Evolutionary conservation across 2,113 vertebrate species (phyloP).

Genomic region (Triplophysa siluroides): DNA sequence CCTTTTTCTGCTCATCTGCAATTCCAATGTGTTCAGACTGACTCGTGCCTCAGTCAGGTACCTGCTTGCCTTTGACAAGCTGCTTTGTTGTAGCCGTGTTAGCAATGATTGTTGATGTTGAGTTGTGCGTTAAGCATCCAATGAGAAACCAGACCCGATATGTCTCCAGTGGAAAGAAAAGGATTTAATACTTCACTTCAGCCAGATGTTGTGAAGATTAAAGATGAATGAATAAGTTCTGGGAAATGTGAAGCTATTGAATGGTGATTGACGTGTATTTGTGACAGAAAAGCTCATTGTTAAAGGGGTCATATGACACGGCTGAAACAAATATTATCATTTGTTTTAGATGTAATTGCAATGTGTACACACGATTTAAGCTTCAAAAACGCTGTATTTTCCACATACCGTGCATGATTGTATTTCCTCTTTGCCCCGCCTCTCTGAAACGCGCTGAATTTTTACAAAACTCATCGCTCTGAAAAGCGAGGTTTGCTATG

Average conservation of each 20-base stretch:
- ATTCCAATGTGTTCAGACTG: conserved; percentile 70
- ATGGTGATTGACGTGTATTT: not conserved
- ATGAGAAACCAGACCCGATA: not conserved
- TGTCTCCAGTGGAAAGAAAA: not conserved
- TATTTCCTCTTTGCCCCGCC: no score
- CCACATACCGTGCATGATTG: no score
- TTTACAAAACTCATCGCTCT: no score
- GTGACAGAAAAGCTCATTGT: conserved; percentile 4
- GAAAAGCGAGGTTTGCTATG: no score
- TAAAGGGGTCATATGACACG: no score
- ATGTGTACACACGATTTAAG: no score
- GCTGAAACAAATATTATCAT: no score
- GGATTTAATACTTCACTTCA: not conserved
- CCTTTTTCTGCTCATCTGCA: conserved; percentile 67
- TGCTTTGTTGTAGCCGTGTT: conserved; percentile 28
- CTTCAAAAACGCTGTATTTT: no score
- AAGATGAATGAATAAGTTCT: not conserved
- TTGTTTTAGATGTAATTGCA: no score
- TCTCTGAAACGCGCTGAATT: no score
- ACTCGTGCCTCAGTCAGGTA: conserved; percentile 2
- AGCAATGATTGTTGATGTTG: conserved; percentile 28
- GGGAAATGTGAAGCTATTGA: not conserved
- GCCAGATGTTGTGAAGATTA: not conserved
- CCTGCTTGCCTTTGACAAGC: conserved; percentile 27
- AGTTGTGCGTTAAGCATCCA: not conserved